These are phyloP conservation scores for Calephelis virginiensis DNA, from an alignment of 1,140 invertebrate genomes.

Conservation along the genomic window DNA sequence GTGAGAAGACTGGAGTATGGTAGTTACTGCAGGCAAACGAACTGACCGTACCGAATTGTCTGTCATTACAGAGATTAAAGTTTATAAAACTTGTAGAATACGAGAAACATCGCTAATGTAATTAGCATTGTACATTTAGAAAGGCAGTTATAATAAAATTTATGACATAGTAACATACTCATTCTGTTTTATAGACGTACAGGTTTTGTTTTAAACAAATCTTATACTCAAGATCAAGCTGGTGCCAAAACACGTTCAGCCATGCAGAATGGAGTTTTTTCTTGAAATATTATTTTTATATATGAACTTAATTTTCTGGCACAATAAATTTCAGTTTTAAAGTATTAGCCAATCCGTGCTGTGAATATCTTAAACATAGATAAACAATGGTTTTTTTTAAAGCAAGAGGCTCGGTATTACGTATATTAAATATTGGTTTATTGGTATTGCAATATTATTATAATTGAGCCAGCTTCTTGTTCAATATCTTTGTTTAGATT, in stretches of 20 bases:
- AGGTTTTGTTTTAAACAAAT: not conserved
- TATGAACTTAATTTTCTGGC: too few species aligned
- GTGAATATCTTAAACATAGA: too few species aligned
- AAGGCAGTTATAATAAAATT: constrained; percentile 5
- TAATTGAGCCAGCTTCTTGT: too few species aligned
- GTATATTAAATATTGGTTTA: too few species aligned
- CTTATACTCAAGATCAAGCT: not conserved
- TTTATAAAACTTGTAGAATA: constrained; percentile 14
- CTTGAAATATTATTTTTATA: not conserved
- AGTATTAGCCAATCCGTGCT: too few species aligned
- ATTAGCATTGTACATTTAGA: constrained; percentile 1
- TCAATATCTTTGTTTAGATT: too few species aligned
- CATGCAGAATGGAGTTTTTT: not conserved
- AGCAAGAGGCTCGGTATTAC: too few species aligned
- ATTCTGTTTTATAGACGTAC: not conserved
- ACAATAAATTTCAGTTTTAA: too few species aligned
- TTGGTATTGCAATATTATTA: too few species aligned
- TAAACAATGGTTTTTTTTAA: too few species aligned
- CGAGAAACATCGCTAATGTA: constrained; percentile 4
- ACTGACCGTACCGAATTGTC: constrained; percentile 12
- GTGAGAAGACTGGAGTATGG: constrained; percentile 11
- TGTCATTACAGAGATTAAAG: constrained; percentile 13
- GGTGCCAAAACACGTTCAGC: constrained; percentile 1
- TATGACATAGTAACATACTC: constrained; percentile 1
- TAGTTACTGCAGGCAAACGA: constrained; percentile 4